Percentiles rank a stretch among this genome's conserved stretches.
Evolutionary conservation across 2,888 invertebrate species (phyloP).

Genomic region (Oligia fasciuncula): DNA sequence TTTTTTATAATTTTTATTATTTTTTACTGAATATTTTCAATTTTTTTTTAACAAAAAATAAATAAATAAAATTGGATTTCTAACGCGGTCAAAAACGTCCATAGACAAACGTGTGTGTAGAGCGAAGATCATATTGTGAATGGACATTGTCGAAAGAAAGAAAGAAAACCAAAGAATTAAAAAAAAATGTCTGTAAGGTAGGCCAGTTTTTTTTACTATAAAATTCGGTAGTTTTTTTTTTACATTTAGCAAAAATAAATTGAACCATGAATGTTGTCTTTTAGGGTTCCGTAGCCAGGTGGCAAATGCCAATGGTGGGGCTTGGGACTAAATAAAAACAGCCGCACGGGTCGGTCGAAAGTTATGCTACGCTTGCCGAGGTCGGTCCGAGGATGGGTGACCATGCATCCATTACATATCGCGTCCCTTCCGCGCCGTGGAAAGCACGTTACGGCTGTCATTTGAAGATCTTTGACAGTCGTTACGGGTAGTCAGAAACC

Average conservation of each 20-base stretch:
- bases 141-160: conserved; percentile 80
- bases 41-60: conserved; percentile 33
- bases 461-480: neutral
- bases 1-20: conserved; percentile 49
- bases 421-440: too few species aligned
- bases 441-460: neutral
- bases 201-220: conserved; percentile 82
- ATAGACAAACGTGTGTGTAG: conserved; percentile 68
- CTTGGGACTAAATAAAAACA: neutral
- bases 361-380: neutral
- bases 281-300: conserved; percentile 30
- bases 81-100: conserved; percentile 62
- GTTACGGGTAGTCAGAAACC: neutral
- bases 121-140: conserved; percentile 87
- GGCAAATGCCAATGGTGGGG: neutral
- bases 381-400: neutral
- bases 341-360: too few species aligned
- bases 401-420: neutral
- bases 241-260: conserved; percentile 57
- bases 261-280: conserved; percentile 87
- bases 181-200: conserved; percentile 89
- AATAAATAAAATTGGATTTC: conserved; percentile 36
- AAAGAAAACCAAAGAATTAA: conserved; percentile 62
- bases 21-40: conserved; percentile 22
- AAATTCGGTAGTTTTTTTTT: conserved; percentile 61